These are phyloP conservation scores for Pseudoips prasinana DNA, from an alignment of 2,888 invertebrate genomes.

Conservation along the genomic window DNA sequence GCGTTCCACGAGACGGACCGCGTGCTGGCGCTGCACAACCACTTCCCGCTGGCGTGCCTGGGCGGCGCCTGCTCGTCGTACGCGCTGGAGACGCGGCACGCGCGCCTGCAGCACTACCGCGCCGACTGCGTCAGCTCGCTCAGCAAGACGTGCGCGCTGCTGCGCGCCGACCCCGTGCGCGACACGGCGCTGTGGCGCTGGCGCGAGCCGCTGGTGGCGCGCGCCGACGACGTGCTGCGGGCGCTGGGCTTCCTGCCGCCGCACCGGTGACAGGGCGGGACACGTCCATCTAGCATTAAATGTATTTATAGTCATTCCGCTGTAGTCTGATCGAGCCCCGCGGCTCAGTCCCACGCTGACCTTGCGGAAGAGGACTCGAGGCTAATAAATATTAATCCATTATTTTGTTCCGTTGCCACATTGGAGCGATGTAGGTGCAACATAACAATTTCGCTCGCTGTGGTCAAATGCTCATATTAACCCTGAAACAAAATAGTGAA, in stretches of 20 bases:
- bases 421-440: too few relatives aligned
- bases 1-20: conserved; percentile 96
- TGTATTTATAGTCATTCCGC: conserved; percentile 15
- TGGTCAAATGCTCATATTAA: too few relatives aligned
- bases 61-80: conserved; percentile 93
- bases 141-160: conserved; percentile 92
- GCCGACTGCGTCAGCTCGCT: conserved; percentile 95
- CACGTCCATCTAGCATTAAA: conserved; percentile 1
- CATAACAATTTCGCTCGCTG: too few relatives aligned
- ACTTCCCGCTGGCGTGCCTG: conserved; percentile 94
- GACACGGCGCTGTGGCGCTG: conserved; percentile 95
- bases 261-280: conserved; percentile 39
- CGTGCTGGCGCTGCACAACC: conserved; percentile 94
- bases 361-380: too few relatives aligned
- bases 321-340: neutral
- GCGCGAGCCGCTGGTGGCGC: conserved; percentile 87
- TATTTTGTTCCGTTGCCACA: too few relatives aligned
- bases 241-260: conserved; percentile 86
- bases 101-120: conserved; percentile 96
- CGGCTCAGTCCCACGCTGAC: neutral
- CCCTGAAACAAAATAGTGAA: too few relatives aligned
- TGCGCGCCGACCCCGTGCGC: conserved; percentile 89
- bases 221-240: conserved; percentile 86
- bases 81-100: conserved; percentile 90
- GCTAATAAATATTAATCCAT: too few relatives aligned